Base-by-base conservation (phyloP, 2,113 vertebrate genomes). In the Sinocyclocheilus rhinocerous region DNA sequence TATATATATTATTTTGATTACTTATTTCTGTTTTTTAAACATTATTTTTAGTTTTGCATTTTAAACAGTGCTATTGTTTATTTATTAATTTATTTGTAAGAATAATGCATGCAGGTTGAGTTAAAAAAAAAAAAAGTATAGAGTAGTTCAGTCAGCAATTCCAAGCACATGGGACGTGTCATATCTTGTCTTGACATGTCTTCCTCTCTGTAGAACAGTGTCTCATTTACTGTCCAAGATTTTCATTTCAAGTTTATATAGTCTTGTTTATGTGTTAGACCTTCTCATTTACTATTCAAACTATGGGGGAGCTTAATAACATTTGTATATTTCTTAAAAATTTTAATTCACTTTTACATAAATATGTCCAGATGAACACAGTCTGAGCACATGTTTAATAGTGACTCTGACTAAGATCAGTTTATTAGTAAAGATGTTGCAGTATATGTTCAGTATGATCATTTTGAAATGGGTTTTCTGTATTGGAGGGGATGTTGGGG, bases 151-250 rank as follows among this genome's bases (percentile, higher is more conserved):
- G 22, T 42, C 22, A 42, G 6, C 15, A 76, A 88, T 72, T 78
- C 45, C 42, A 85, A 83, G 59, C 39, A 88, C 87, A 78, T 85
- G 77, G 65, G 55, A 86, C n/a, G 6, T 59, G 76, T 78, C 84
- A 78, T 84, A 52, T 87, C 73, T 48, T 83, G 81, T 82, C 57
- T 33, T 61, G 79, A 50, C 42, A 81, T 81, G 59, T 18, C 42
- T 67, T 18, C 42, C 45, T 52, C 45, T 52, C n/a, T 67, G 59
- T 63, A 67, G 20, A 29, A 81, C 22, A 80, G 57, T 59, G 50
- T 55, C 22, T 67, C 59, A 63, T 48, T 81, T 45, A 48, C 59
- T 18, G 13, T 76, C n/a, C 6, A 26, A 16, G 13, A 12, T 29
- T 67, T 81, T 9, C n/a, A 10, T 29, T 59, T 24, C 4, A 1